These are phyloP conservation scores for Semicossyphus pulcher DNA, from an alignment of 2,113 vertebrate genomes.

Conservation along the genomic window DNA sequence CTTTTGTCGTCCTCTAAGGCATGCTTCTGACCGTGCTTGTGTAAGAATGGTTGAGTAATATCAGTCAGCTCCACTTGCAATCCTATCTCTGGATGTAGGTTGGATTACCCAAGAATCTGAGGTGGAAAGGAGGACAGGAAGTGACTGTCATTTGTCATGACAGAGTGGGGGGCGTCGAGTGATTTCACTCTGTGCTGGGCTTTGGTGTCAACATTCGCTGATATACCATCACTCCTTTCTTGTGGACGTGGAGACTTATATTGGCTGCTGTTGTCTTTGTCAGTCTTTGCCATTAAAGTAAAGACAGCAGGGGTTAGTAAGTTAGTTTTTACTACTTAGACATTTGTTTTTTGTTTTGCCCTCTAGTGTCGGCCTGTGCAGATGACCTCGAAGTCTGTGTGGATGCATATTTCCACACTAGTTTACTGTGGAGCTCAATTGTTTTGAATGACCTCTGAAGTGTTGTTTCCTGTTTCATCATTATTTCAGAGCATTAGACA, in stretches of 20 bases:
- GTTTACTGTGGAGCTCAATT: too few species aligned
- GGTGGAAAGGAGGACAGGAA: conserved; percentile 37
- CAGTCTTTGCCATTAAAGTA: neutral
- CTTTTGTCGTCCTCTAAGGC: neutral
- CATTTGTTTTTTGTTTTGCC: conserved; percentile 9
- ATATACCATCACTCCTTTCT: conserved; percentile 23
- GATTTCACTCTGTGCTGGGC: conserved; percentile 32
- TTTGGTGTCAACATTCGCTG: conserved; percentile 36
- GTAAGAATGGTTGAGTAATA: neutral
- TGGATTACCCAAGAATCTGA: conserved; percentile 32
- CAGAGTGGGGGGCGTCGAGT: conserved; percentile 29
- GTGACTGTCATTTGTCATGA: conserved; percentile 58
- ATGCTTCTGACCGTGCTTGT: neutral
- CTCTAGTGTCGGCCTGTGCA: conserved; percentile 23
- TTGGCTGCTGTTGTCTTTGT: conserved; percentile 6
- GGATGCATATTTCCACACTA: too few species aligned
- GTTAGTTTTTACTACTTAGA: neutral
- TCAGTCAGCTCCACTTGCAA: neutral
- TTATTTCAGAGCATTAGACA: too few species aligned
- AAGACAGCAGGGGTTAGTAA: neutral
- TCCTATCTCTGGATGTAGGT: conserved; percentile 27
- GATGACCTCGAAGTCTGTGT: too few species aligned
- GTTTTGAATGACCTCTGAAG: too few species aligned
- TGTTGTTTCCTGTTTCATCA: too few species aligned
- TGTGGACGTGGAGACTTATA: conserved; percentile 6